These are phyloP conservation scores for Hydropsyche betteni DNA, from an alignment of 2,888 invertebrate genomes.

Conservation along the genomic window DNA sequence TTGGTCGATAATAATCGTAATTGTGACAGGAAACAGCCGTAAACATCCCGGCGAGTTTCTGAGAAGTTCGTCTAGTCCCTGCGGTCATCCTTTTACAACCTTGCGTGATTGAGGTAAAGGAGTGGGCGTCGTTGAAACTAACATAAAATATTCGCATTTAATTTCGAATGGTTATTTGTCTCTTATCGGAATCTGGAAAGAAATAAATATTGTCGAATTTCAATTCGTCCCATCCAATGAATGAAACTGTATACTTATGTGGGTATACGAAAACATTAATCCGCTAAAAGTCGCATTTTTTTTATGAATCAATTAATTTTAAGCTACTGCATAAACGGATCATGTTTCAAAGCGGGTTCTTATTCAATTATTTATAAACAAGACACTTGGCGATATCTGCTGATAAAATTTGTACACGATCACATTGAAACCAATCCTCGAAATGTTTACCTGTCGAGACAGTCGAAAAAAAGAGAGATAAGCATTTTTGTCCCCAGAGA, in stretches of 20 bases:
- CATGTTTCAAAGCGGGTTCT: neutral
- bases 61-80: conserved; percentile 21
- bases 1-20: conserved; percentile 35
- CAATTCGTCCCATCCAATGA: too few relatives aligned
- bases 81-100: conserved; percentile 8
- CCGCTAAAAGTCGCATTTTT: neutral
- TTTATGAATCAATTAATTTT: neutral
- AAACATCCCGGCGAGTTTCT: conserved; percentile 22
- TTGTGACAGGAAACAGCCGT: conserved; percentile 32
- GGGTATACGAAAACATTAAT: too few relatives aligned
- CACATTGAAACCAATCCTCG: conserved; percentile 9
- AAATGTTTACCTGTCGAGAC: neutral
- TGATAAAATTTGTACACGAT: neutral
- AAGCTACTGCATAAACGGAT: neutral
- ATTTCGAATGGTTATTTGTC: too few relatives aligned
- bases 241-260: too few relatives aligned
- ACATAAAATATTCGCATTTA: too few relatives aligned
- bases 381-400: neutral
- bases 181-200: too few relatives aligned
- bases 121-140: too few relatives aligned
- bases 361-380: neutral
- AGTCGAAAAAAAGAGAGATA: neutral
- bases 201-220: too few relatives aligned
- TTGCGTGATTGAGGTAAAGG: conserved; percentile 5
- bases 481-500: conserved; percentile 9